Evolutionary conservation across 2,113 vertebrate species (phyloP).

Genomic region (Microcebus ravelobensis): DNA sequence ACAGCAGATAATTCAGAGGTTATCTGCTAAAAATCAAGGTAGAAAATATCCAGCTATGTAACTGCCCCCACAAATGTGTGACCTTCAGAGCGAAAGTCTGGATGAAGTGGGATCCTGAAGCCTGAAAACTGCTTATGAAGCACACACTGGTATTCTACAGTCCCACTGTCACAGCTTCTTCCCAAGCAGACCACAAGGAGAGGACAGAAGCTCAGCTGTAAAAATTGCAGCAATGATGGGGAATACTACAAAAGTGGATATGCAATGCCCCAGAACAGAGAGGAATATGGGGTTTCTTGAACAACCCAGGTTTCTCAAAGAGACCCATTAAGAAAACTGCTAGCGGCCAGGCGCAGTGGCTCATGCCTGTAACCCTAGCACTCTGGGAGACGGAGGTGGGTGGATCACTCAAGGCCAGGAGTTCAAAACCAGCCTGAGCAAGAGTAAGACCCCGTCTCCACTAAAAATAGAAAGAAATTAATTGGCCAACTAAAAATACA

Average conservation of each 20-base stretch:
- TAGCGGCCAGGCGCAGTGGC: neutral
- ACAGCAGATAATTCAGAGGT: neutral
- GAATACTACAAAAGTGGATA: neutral
- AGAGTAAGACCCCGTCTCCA: no score
- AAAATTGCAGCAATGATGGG: neutral
- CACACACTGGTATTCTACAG: neutral
- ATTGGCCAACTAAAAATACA: no score
- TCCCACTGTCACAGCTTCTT: neutral
- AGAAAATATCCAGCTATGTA: conserved; percentile 13
- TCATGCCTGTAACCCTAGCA: no score
- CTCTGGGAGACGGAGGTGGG: no score
- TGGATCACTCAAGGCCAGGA: no score
- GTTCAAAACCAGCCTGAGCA: no score
- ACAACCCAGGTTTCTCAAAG: neutral
- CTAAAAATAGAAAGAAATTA: no score
- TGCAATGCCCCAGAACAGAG: neutral
- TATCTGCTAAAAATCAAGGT: conserved; percentile 45
- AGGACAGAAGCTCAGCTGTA: neutral
- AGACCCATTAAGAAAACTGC: neutral
- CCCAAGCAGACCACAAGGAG: neutral
- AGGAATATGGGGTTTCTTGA: neutral
- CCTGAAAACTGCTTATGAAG: neutral
- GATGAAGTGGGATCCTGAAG: neutral
- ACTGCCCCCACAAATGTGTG: neutral
- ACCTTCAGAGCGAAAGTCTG: neutral